Evolutionary conservation across 2,113 vertebrate genomes (phyloP), one percentile per base, ranked within the genome.

Genomic region (Halichoeres trimaculatus): DNA sequence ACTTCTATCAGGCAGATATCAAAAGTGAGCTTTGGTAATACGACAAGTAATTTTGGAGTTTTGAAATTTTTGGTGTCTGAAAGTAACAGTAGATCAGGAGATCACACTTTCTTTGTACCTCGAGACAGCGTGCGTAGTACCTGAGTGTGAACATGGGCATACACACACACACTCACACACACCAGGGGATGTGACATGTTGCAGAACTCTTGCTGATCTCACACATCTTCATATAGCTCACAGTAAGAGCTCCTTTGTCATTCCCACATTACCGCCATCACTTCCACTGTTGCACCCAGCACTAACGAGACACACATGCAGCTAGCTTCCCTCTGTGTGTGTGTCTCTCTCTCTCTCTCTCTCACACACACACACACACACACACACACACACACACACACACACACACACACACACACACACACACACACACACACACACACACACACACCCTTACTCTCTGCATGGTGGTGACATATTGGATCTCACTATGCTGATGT

Each of bases 401-500:
- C n/a, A n/a, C n/a, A n/a, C n/a, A n/a, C n/a, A n/a, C n/a, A n/a
- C n/a, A n/a, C n/a, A n/a, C n/a, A n/a, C n/a, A n/a, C n/a, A 43
- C 0, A 13, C 61, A n/a, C 69, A 43, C 68, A 48, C 61, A 58
- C 69, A 56, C 35, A 43, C 64, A 54, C 69, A 57, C 48, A 48
- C 62, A 55, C 74, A 30, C 40, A 50, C 58, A 41, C 48, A 1
- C 50, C 3, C 58, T 11, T 12, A 26, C 53, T 48, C 85, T 74
- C 86, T 90, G 84, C 70, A 1, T 88, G 85, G 64, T 36, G 73
- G 81, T 84, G 84, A 85, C 86, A 85, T 88, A 81, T 85, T 91
- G 85, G 75, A 77, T 89, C 79, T 70, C 83, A 75, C 84, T 70
- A 79, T 74, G 85, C 85, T 85, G 89, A 89, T 89, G 84, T 83